Evolutionary conservation across 2,888 invertebrate species (phyloP).

Genomic region (Drosophila subquinaria): DNA sequence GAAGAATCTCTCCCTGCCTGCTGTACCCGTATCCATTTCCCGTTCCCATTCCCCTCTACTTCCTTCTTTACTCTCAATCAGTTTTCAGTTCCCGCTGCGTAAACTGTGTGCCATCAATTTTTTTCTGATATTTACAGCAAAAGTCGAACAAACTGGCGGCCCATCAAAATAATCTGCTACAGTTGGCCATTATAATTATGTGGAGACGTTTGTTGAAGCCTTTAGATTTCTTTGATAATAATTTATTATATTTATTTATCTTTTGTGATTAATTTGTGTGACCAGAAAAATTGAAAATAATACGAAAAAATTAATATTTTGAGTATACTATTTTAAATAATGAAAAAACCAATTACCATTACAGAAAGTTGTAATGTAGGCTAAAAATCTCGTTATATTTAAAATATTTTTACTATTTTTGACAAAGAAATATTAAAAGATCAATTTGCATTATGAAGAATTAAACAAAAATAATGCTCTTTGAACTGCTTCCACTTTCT

Average conservation of each 20-base stretch:
- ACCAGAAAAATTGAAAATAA: too few species aligned
- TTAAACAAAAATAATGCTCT: background rate
- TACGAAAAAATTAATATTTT: too few species aligned
- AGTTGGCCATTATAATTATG: conserved; percentile 32
- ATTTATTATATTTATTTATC: background rate
- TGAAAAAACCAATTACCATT: too few species aligned
- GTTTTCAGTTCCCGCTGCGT: conserved; percentile 41
- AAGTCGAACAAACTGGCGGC: conserved; percentile 56
- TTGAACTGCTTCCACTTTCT: background rate
- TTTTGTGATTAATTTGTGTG: background rate
- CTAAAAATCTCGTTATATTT: background rate
- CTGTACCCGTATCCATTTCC: conserved; percentile 10
- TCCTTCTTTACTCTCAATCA: background rate
- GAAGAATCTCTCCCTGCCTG: conserved; percentile 17
- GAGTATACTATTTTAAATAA: too few species aligned
- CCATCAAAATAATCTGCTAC: conserved; percentile 70
- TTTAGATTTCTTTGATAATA: background rate
- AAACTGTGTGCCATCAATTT: conserved; percentile 64
- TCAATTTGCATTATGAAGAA: background rate
- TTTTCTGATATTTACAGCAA: conserved; percentile 68
- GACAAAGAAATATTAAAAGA: background rate
- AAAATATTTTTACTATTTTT: background rate
- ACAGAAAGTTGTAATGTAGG: too few species aligned
- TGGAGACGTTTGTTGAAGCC: conserved; percentile 23
- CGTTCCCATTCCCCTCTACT: background rate